Evolutionary conservation across 1,140 invertebrate genomes (phyloP).

Genomic region (Oncopodura yosiiana): DNA sequence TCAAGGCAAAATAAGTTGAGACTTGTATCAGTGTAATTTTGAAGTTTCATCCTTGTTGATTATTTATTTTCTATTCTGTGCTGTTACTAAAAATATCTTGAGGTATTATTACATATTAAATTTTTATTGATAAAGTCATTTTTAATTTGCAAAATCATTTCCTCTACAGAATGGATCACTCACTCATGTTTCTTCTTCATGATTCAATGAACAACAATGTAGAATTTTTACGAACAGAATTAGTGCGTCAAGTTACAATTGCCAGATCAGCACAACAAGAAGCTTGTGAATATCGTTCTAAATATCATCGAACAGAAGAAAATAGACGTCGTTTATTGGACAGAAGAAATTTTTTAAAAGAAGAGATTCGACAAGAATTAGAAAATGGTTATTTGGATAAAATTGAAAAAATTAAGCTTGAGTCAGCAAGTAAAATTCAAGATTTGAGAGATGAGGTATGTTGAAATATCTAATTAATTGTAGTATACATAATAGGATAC

Average conservation of each 20-base stretch:
- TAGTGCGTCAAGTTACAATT: constrained; percentile 2
- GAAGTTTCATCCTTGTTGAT: too few species aligned
- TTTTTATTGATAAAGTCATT: neutral
- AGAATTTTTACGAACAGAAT: constrained; percentile 1
- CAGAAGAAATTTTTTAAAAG: neutral
- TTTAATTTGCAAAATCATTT: neutral
- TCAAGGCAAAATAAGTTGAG: too few species aligned
- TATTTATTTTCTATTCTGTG: too few species aligned
- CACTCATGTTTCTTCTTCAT: constrained; percentile 3
- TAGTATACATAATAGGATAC: too few species aligned
- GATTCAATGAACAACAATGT: constrained; percentile 6
- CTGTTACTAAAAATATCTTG: neutral
- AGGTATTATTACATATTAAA: neutral
- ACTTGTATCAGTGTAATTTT: too few species aligned
- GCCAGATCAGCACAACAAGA: constrained; percentile 1
- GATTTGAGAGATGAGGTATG: too few species aligned
- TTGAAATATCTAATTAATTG: too few species aligned
- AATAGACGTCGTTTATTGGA: neutral
- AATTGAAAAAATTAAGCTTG: neutral
- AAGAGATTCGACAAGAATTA: constrained; percentile 2
- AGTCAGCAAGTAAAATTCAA: neutral
- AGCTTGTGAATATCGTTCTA: neutral
- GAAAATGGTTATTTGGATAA: constrained; percentile 3
- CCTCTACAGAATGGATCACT: neutral
- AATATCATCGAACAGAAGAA: constrained; percentile 1